Base-by-base conservation (phyloP, 1,140 invertebrate species). In the Whitmania pigra region DNA sequence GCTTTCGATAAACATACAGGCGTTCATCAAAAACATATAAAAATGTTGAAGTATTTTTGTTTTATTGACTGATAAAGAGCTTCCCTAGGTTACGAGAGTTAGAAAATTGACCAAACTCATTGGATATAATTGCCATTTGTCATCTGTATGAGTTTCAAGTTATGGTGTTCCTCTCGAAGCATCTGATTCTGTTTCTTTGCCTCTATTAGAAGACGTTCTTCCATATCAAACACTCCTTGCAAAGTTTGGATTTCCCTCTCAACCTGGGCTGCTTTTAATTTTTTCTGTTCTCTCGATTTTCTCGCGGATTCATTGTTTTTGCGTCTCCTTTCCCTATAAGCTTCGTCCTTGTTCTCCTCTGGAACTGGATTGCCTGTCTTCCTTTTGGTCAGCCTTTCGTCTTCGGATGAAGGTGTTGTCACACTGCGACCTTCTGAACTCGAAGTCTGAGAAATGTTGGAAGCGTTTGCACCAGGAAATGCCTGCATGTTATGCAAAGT, bases 311-410 rank as follows among this genome's bases (percentile, higher is more conserved):
- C 81, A 69, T 83, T 83, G 74, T 83, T 83, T 71, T 82, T 81
- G 72, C 78, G 78, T n/a, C 82, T 74, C 67, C 81, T 80, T 69
- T 83, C 81, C 81, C 80, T 81, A 71, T 83, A 83, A 17, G 69
- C n/a, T 20, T 76, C 76, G 72, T 83, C 82, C 74, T 81, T 82
- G 29, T 78, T 74, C 54, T 80, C 77, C 4, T 77, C 77, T n/a
- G 78, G 78, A 81, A 96, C 92, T n/a, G 75, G 69, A 20, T 76
- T 76, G 57, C 76, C 54, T 54, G 79, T 73, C 73, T 82, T 82
- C 67, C 29, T 68, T 25, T 68, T 68, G n/a, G 67, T 36, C 25
- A 40, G 29, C 67, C 18, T 25, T 25, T n/a, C n/a, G 9, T 63
- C 22, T 9, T 27, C 60, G 60, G 60, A 20, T 13, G 60, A 31